Conservation (phyloP, 2,113 vertebrate genomes). For the Callithrix jacchus region DNA sequence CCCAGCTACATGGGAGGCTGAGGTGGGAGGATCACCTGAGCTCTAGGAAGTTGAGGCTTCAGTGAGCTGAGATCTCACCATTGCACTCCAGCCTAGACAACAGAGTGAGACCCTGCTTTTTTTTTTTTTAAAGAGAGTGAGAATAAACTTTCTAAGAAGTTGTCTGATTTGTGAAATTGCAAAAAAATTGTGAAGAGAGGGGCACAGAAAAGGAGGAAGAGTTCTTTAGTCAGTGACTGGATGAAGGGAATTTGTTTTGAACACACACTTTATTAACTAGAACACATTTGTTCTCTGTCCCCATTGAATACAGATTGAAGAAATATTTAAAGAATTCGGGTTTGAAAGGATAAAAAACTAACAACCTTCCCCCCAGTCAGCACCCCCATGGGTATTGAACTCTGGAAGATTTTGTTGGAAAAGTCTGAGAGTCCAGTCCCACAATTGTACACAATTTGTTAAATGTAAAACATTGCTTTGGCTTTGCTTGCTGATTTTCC, state of each 20-base stretch:
- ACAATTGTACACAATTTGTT: background rate
- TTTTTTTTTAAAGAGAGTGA: no score
- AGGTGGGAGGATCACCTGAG: no score
- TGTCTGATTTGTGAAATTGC: background rate
- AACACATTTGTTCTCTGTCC: background rate
- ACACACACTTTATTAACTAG: background rate
- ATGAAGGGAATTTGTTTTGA: background rate
- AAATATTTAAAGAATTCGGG: background rate
- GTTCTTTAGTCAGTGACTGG: background rate
- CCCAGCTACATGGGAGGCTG: no score
- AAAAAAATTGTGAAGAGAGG: background rate
- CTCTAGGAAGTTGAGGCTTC: no score
- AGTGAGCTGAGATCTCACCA: no score
- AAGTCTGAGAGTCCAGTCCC: background rate
- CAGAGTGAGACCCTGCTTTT: no score
- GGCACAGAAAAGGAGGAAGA: background rate
- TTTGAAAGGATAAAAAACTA: background rate
- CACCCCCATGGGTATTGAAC: background rate
- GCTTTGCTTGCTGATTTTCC: background rate
- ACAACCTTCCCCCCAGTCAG: background rate
- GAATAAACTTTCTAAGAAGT: background rate
- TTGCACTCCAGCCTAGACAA: no score
- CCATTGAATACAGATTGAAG: background rate
- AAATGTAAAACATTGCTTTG: background rate
- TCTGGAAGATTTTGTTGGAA: background rate